These are phyloP conservation scores for Phasia obesa DNA, from an alignment of 2,888 invertebrate species.

Conservation along the genomic window DNA sequence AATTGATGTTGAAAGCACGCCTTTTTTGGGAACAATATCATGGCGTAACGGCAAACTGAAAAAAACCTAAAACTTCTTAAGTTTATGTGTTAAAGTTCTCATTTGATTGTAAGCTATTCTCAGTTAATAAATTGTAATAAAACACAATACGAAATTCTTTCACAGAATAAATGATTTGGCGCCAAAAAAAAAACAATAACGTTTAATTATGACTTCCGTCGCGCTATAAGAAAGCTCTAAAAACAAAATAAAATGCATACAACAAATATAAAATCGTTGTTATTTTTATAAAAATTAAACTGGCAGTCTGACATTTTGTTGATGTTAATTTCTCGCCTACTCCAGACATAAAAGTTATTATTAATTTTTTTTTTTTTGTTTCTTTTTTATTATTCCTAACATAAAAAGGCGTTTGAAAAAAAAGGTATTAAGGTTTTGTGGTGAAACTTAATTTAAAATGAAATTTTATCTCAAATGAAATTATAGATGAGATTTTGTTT, in stretches of 20 bases:
- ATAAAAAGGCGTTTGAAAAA: slow-evolving; percentile 24
- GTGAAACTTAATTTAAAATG: slow-evolving; percentile 8
- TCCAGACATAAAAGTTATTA: slow-evolving; percentile 57
- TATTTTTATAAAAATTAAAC: slow-evolving; percentile 29
- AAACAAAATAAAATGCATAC: slow-evolving; percentile 2
- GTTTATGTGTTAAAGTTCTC: background rate
- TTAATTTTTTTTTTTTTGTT: slow-evolving; percentile 24
- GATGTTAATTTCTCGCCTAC: slow-evolving; percentile 73
- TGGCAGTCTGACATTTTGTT: slow-evolving; percentile 73
- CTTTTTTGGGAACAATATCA: too few species aligned
- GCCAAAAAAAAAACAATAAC: slow-evolving; percentile 75
- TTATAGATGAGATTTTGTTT: slow-evolving; percentile 27
- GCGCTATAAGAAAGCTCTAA: slow-evolving; percentile 1
- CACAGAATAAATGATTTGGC: slow-evolving; percentile 75
- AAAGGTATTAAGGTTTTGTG: slow-evolving; percentile 39
- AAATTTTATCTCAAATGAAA: slow-evolving; percentile 46
- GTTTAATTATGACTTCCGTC: slow-evolving; percentile 68
- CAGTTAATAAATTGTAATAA: slow-evolving; percentile 39
- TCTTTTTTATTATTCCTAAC: background rate
- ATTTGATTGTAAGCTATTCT: slow-evolving; percentile 23
- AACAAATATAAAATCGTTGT: background rate
- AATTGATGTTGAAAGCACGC: too few species aligned
- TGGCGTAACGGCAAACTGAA: background rate
- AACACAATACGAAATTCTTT: slow-evolving; percentile 68
- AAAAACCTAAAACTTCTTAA: too few species aligned